Evolutionary conservation across 2,797 vertebrate species (phyloP), one percentile per base, ranked within the genome.

Genomic region (Gallinago stenura): DNA sequence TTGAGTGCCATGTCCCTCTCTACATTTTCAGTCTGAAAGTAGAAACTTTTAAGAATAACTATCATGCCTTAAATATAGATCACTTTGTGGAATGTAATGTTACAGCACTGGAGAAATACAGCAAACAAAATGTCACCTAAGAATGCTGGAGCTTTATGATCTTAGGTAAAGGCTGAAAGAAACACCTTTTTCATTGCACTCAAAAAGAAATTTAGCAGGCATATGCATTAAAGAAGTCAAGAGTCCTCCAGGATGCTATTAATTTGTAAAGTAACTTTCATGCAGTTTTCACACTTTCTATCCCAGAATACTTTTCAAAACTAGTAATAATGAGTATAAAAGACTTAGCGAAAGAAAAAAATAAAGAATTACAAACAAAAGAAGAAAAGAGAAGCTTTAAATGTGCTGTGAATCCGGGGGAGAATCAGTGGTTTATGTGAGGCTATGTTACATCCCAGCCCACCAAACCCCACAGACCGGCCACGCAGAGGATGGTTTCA

Each of bases 11-110:
- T 4, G 8, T 37, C 79, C 72, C 58, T 57, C 64, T 83, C 43
- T 75, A 70, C 61, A 41, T 31, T 91, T 88, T 45, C 83, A 66
- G 50, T 48, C 84, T 87, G 73, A 86, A 91, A 89, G 85, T 69
- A 68, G 82, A 94, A 95, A 84, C 19, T 64, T 57, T 60, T 89
- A 79, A 87, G 84, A 54, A 51, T 60, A 70, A 83, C 62, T 31
- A 72, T 75, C 60, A 66, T 35, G 70, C 31, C 37, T 96, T 93
- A 97, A 96, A 96, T 95, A 94, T 19, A 95, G 87, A 83, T 66
- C 7, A 54, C 73, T 75, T 87, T 85, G 48, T 73, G 81, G 58
- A 94, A 88, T 85, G 48, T 43, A 31, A 24, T 31, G 62, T 51
- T 77, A 82, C 87, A 93, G 87, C 66, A 76, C 53, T 26, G 11